These are phyloP conservation scores for Nematostella vectensis DNA, from an alignment of 92 coral and sea anemone genomes.

Conservation along the genomic window DNA sequence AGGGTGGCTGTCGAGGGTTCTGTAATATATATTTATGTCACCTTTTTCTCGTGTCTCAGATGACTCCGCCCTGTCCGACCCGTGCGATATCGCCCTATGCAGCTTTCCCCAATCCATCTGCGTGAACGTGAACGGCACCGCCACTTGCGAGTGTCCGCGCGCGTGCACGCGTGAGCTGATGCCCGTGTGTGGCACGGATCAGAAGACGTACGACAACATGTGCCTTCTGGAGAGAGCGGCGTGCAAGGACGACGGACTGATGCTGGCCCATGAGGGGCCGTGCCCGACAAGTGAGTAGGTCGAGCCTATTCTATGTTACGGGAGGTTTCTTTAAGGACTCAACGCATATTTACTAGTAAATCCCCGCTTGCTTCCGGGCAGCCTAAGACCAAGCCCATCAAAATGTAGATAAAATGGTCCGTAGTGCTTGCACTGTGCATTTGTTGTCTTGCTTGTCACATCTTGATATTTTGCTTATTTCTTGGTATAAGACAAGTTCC, in stretches of 20 bases:
- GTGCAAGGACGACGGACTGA: constrained; percentile 39
- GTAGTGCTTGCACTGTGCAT: no score
- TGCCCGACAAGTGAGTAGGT: constrained; percentile 6
- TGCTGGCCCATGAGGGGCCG: constrained; percentile 24
- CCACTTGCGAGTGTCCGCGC: constrained; percentile 39
- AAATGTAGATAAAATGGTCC: no score
- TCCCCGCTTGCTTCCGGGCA: no score
- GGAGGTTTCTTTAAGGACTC: not conserved
- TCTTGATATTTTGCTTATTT: no score
- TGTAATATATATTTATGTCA: no score
- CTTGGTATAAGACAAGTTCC: no score
- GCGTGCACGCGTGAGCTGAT: constrained; percentile 23
- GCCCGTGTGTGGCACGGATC: constrained; percentile 83
- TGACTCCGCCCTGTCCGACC: not conserved
- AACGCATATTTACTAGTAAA: no score
- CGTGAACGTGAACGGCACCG: constrained; percentile 6
- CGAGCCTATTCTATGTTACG: not conserved
- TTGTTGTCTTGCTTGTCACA: no score
- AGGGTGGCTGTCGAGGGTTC: no score
- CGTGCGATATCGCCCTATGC: constrained; percentile 28
- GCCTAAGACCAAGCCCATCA: no score
- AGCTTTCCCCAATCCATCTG: constrained; percentile 31
- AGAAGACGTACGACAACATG: constrained; percentile 63
- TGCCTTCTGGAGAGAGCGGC: constrained; percentile 65
- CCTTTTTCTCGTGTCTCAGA: not conserved